These are phyloP conservation scores for Phengaris alcon DNA, from an alignment of 2,888 invertebrate species.

Conservation along the genomic window DNA sequence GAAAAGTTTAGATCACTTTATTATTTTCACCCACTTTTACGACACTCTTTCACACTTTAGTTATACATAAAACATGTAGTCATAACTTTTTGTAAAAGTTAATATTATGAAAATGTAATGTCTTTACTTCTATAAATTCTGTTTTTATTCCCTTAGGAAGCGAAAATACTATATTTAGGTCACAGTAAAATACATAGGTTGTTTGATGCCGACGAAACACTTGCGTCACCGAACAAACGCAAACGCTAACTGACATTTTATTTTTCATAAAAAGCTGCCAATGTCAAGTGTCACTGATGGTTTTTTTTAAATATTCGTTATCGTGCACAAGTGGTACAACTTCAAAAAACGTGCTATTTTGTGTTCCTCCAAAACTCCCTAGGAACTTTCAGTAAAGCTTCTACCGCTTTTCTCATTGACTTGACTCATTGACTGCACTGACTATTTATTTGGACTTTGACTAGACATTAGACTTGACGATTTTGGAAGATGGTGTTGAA, in stretches of 20 bases:
- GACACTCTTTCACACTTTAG: not conserved
- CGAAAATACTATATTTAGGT: not conserved
- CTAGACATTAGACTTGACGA: too few relatives aligned
- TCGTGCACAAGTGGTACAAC: too few relatives aligned
- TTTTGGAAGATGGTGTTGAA: too few relatives aligned
- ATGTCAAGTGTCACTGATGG: too few relatives aligned
- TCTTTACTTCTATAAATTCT: not conserved
- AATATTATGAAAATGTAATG: not conserved
- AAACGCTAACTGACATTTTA: constrained; percentile 18
- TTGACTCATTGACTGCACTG: too few relatives aligned
- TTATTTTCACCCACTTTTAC: constrained; percentile 17
- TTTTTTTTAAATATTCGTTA: too few relatives aligned
- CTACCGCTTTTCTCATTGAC: too few relatives aligned
- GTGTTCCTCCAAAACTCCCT: too few relatives aligned
- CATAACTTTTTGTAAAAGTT: not conserved
- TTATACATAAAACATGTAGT: not conserved
- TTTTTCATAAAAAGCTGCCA: not conserved
- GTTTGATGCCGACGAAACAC: not conserved
- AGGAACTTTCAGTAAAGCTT: too few relatives aligned
- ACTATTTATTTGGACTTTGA: too few relatives aligned
- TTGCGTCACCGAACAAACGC: not conserved
- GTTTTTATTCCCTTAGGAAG: not conserved
- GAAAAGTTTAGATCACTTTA: constrained; percentile 16
- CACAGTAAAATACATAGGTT: constrained; percentile 8
- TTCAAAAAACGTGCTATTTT: too few relatives aligned